phyloP scores from a whole-genome alignment of 2,113 vertebrate genomes.

The Equus quagga region DNA sequence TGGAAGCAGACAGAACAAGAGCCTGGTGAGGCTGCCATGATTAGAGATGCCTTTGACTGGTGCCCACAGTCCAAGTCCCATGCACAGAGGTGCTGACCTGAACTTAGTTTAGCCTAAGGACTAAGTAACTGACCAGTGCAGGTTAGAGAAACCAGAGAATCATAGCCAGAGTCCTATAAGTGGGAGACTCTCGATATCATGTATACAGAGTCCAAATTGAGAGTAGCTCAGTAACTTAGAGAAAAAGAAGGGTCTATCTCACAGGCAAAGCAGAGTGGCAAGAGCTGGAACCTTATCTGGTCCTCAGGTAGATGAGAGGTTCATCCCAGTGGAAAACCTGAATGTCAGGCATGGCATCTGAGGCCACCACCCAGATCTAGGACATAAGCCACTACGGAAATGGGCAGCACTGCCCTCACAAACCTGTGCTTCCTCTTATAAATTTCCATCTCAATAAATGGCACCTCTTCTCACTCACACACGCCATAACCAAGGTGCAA shows the following conservation, averaged over 20 bases:
- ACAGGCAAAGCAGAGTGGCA: too few relatives aligned
- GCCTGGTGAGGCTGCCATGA: background rate
- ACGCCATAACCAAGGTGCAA: background rate
- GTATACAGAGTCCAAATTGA: background rate
- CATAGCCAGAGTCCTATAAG: background rate
- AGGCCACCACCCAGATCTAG: background rate
- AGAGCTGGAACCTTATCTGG: background rate
- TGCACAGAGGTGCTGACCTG: background rate
- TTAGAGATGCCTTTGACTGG: background rate
- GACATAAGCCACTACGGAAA: background rate
- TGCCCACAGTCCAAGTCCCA: background rate
- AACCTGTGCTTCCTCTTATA: background rate
- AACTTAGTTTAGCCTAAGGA: background rate
- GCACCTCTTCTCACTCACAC: background rate
- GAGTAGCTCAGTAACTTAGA: background rate
- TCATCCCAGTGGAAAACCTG: background rate
- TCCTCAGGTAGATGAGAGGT: background rate
- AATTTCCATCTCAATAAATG: background rate
- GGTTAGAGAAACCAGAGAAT: background rate
- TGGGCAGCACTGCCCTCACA: background rate
- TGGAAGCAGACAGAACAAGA: background rate
- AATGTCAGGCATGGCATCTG: background rate
- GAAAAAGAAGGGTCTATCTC: background rate
- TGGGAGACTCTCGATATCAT: background rate
- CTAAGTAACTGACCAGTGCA: background rate